These are phyloP conservation scores for Pygoscelis adeliae DNA, from an alignment of 2,113 vertebrate species.

Conservation along the genomic window DNA sequence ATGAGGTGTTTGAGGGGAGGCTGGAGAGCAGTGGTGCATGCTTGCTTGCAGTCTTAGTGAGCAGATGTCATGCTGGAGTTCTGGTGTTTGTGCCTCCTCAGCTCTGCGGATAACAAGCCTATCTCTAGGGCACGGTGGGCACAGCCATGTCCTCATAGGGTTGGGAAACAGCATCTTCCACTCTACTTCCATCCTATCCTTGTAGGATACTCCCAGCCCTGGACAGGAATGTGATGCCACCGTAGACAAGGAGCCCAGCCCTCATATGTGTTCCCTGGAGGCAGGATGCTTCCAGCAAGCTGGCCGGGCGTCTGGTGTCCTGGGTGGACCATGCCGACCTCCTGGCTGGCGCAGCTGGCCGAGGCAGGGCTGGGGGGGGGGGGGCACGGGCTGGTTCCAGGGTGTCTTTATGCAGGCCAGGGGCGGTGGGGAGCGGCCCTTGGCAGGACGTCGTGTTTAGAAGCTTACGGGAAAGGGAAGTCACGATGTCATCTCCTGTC, in stretches of 20 bases:
- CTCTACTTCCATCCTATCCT: neutral
- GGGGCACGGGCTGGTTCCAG: neutral
- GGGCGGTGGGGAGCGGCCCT: conserved; percentile 53
- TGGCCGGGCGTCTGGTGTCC: neutral
- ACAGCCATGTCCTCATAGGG: fast-evolving
- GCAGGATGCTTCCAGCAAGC: neutral
- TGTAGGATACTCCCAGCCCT: neutral
- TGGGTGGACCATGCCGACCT: neutral
- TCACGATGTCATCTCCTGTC: conserved; percentile 75
- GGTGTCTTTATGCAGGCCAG: neutral
- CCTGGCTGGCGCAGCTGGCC: neutral
- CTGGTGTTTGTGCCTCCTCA: fast-evolving
- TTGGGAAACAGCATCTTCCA: neutral
- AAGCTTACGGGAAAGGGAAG: conserved; percentile 73
- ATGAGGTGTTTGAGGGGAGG: neutral
- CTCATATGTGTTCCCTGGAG: fast-evolving
- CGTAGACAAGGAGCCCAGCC: neutral
- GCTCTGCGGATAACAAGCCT: neutral
- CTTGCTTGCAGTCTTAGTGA: fast-evolving
- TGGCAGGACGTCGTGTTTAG: conserved; percentile 74
- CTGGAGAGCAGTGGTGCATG: fast-evolving
- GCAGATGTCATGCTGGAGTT: neutral
- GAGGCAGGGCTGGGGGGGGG: neutral
- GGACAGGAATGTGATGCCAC: neutral
- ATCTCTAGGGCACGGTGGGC: fast-evolving